A percentile compares a stretch with the other conserved stretches of the same genome.
phyloP scores from a whole-genome alignment of 2,888 invertebrate genomes.

The Mechanitis mazaeus region DNA sequence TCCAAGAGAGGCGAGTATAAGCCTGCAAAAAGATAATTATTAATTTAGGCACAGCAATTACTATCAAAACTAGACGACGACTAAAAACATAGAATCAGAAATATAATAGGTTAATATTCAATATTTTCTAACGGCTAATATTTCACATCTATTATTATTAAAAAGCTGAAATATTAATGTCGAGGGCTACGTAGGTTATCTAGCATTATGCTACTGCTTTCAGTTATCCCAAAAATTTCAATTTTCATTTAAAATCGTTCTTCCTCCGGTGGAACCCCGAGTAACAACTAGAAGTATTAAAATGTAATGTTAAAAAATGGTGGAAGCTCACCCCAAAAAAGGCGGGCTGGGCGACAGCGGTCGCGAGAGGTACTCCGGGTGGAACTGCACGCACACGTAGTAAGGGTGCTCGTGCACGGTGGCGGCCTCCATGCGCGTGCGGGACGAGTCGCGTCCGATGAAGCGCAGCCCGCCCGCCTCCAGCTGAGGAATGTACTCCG shows the following conservation, averaged over 20 bases:
- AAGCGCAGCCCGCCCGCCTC: constrained; percentile 91
- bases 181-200: no score
- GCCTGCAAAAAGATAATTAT: constrained; percentile 45
- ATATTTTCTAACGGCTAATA: neutral
- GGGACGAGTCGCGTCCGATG: constrained; percentile 90
- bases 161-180: no score
- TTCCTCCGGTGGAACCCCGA: no score
- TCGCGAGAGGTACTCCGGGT: constrained; percentile 97
- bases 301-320: no score
- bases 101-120: no score
- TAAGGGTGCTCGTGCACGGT: constrained; percentile 92
- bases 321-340: constrained; percentile 83
- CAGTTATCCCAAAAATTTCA: no score
- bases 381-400: constrained; percentile 97
- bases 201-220: no score
- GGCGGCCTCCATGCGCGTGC: constrained; percentile 95
- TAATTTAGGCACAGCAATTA: neutral
- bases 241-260: no score
- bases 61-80: neutral
- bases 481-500: constrained; percentile 85
- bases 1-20: constrained; percentile 92
- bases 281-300: no score
- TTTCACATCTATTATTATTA: no score
- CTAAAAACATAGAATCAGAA: neutral
- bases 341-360: constrained; percentile 95